These are phyloP conservation scores for Globodera rostochiensis DNA, from an alignment of 1,140 invertebrate genomes.

Conservation along the genomic window DNA sequence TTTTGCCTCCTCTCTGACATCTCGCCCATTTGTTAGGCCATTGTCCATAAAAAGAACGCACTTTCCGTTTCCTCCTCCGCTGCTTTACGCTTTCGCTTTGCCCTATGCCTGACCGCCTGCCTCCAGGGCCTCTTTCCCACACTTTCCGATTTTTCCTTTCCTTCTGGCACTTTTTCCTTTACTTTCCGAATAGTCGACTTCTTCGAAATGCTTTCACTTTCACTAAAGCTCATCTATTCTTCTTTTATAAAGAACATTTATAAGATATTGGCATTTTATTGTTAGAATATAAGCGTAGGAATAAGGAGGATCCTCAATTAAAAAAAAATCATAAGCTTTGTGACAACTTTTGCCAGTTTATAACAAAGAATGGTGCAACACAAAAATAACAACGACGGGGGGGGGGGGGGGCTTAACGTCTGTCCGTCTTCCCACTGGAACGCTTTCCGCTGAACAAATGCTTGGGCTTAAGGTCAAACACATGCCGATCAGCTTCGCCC, in stretches of 20 bases:
- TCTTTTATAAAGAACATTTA: neutral
- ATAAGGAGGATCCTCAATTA: neutral
- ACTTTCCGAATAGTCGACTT: neutral
- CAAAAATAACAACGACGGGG: neutral
- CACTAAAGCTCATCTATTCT: neutral
- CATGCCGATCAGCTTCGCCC: conserved; percentile 93
- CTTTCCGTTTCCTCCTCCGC: neutral
- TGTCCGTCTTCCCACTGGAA: conserved; percentile 85
- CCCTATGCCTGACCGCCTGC: conserved; percentile 27
- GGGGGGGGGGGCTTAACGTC: conserved; percentile 72
- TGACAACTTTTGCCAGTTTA: neutral
- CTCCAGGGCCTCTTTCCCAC: conserved; percentile 45
- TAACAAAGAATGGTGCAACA: neutral
- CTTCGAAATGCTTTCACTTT: neutral
- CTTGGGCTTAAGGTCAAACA: conserved; percentile 88
- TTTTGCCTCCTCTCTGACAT: too few relatives aligned
- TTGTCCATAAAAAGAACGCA: neutral
- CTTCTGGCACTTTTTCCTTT: neutral
- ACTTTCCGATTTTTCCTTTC: neutral
- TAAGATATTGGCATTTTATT: too few relatives aligned
- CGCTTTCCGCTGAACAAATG: conserved; percentile 93
- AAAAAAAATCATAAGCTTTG: neutral
- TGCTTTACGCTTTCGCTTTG: conserved; percentile 18
- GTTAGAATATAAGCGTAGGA: neutral
- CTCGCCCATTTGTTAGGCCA: too few relatives aligned